These are phyloP conservation scores for Galago senegalensis DNA, from an alignment of 2,797 vertebrate genomes.

Conservation along the genomic window DNA sequence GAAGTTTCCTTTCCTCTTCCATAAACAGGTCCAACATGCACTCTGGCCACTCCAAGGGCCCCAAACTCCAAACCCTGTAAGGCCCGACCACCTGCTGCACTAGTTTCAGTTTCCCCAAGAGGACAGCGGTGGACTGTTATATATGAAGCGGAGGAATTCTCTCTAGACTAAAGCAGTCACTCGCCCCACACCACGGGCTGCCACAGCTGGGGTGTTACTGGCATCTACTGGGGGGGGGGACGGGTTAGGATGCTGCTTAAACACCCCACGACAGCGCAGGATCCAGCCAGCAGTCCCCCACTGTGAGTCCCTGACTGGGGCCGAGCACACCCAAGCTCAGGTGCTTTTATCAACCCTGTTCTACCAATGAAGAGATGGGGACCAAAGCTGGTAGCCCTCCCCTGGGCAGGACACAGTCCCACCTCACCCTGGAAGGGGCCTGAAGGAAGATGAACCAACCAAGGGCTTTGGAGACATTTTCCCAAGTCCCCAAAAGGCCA, in stretches of 20 bases:
- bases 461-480: not conserved
- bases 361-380: not conserved
- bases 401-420: not conserved
- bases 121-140: too few species aligned
- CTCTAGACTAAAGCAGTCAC: not conserved
- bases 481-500: not conserved
- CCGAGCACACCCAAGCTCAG: fast-evolving
- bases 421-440: not conserved
- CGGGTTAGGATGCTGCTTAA: too few species aligned
- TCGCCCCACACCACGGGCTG: fast-evolving
- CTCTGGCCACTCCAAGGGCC: not conserved
- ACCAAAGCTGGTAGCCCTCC: too few species aligned
- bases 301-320: fast-evolving
- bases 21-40: fast-evolving
- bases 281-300: fast-evolving
- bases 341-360: fast-evolving
- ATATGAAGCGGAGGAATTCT: not conserved
- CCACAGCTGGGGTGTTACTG: not conserved
- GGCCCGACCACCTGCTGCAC: not conserved
- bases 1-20: too few species aligned
- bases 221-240: too few species aligned
- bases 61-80: fast-evolving
- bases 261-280: fast-evolving
- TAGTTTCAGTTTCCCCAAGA: not conserved
- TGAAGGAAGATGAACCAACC: fast-evolving